phyloP scores from a whole-genome alignment of 2,888 invertebrate species.

The Lasioglossum oenotherae region DNA sequence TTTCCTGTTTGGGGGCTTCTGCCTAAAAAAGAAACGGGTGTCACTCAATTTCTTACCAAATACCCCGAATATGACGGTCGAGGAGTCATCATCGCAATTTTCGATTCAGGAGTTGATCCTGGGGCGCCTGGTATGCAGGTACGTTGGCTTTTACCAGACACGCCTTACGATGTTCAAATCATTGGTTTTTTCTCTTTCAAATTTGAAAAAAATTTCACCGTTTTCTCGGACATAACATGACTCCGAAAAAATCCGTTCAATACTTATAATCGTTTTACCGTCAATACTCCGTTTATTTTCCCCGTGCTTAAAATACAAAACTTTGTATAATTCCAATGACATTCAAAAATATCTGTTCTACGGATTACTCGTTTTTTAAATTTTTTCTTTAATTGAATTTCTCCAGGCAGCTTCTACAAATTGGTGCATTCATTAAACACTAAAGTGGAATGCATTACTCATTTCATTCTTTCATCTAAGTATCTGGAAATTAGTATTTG shows the following conservation, averaged over 20 bases:
- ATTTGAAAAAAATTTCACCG: conserved; percentile 1
- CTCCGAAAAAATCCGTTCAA: not conserved
- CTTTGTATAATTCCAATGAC: conserved; percentile 11
- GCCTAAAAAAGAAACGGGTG: conserved; percentile 98
- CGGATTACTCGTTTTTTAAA: not conserved
- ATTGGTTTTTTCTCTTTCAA: conserved; percentile 9
- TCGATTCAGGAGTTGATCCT: conserved; percentile 99
- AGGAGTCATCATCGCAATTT: conserved; percentile 95
- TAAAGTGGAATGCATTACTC: conserved; percentile 17
- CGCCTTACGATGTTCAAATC: conserved; percentile 44
- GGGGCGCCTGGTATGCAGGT: conserved; percentile 97
- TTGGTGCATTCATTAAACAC: not conserved
- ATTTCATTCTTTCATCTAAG: not conserved
- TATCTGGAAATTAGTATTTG: not conserved
- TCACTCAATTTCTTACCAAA: conserved; percentile 93
- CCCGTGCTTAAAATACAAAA: not conserved
- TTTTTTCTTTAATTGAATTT: not conserved
- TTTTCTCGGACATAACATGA: not conserved
- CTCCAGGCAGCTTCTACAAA: not conserved
- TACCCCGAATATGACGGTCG: conserved; percentile 96
- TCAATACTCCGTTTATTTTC: conserved; percentile 1
- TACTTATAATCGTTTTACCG: not conserved
- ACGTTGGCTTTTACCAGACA: conserved; percentile 73
- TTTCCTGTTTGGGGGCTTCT: conserved; percentile 94
- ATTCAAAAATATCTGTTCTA: not conserved